These are phyloP conservation scores for Thalassophryne amazonica DNA, from an alignment of 2,797 vertebrate species.

Conservation along the genomic window DNA sequence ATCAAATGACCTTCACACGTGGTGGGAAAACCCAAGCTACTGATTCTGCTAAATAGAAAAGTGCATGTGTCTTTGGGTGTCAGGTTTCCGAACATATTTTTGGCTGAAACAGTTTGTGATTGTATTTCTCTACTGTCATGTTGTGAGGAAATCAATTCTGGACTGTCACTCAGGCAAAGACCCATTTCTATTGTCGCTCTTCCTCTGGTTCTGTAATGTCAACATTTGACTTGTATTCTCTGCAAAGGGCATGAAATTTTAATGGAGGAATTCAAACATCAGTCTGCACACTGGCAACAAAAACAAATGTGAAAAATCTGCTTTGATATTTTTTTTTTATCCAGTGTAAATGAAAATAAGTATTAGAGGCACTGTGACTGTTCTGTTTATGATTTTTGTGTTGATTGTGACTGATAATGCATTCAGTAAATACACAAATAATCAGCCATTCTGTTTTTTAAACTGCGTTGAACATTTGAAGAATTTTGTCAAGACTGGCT, in stretches of 20 bases:
- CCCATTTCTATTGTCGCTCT: constrained; percentile 2
- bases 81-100: constrained; percentile 3
- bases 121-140: constrained; percentile 37
- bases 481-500: constrained; percentile 3
- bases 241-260: constrained; percentile 40
- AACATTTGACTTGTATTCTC: constrained; percentile 44
- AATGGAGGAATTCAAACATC: constrained; percentile 46
- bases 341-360: constrained; percentile 19
- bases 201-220: constrained; percentile 27
- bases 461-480: constrained; percentile 1
- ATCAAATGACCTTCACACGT: constrained; percentile 53
- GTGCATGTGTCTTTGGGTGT: neutral
- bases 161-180: constrained; percentile 42
- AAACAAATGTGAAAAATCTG: constrained; percentile 21
- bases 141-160: constrained; percentile 51
- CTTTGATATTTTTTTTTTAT: constrained; percentile 12
- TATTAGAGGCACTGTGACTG: constrained; percentile 12
- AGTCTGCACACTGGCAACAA: constrained; percentile 21
- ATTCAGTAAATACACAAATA: constrained; percentile 14
- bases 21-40: constrained; percentile 22
- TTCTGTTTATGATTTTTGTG: constrained; percentile 10
- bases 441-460: neutral
- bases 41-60: constrained; percentile 47
- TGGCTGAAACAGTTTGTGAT: constrained; percentile 21
- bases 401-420: constrained; percentile 16